phyloP scores from a whole-genome alignment of 1,140 invertebrate species.

The Atopsyche davidsoni region DNA sequence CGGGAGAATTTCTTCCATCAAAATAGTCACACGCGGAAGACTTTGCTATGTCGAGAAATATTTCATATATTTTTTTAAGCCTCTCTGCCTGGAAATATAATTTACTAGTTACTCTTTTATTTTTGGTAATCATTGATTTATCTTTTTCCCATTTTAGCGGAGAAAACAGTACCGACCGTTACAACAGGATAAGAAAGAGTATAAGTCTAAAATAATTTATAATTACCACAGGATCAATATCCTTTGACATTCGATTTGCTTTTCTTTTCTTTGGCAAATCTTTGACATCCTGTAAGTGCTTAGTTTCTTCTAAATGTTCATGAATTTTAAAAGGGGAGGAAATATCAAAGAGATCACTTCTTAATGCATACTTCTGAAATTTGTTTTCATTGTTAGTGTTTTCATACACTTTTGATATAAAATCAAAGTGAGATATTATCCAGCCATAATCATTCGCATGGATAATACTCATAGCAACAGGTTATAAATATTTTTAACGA shows the following conservation, averaged over 20 bases:
- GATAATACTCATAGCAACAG: conserved; percentile 8
- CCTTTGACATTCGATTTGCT: neutral
- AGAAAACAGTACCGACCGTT: too few species aligned
- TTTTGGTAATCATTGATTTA: too few species aligned
- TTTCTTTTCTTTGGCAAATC: conserved; percentile 13
- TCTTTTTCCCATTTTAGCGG: too few species aligned
- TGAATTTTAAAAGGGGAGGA: conserved; percentile 7
- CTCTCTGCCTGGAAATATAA: conserved; percentile 2
- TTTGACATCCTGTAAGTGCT: too few species aligned
- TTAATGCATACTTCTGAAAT: neutral
- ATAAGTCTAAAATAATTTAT: neutral
- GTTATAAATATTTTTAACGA: neutral
- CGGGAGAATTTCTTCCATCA: neutral
- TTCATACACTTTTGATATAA: conserved; percentile 6
- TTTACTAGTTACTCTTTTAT: too few species aligned
- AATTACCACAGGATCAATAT: conserved; percentile 9
- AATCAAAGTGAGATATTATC: conserved; percentile 8
- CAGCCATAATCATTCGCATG: conserved; percentile 2
- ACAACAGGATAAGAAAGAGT: neutral
- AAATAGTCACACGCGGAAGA: neutral
- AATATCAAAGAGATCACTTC: conserved; percentile 11
- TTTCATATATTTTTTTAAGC: conserved; percentile 15
- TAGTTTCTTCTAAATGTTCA: neutral
- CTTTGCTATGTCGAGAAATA: conserved; percentile 8
- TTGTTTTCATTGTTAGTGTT: conserved; percentile 1